Conservation (phyloP, 2,888 invertebrate genomes). For the Trachelus troglodyta region DNA sequence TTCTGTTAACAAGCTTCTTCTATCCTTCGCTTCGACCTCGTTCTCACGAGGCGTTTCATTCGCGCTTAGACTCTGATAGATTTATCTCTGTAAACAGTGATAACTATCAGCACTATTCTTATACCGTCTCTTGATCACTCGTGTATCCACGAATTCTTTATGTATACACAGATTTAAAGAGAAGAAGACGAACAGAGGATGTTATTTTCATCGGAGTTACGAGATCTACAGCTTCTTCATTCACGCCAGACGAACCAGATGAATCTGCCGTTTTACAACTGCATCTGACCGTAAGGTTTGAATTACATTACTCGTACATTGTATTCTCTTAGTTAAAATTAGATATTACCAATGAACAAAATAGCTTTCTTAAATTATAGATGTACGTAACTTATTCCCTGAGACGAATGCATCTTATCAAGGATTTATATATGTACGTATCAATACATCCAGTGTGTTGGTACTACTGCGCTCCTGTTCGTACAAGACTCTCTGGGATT, state of each 20-base stretch:
- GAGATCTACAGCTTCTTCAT: background rate
- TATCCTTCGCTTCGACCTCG: background rate
- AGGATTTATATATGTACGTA: background rate
- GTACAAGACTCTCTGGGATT: background rate
- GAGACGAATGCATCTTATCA: background rate
- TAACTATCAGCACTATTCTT: background rate
- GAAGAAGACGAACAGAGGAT: background rate
- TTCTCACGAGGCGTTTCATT: background rate
- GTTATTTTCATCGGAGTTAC: background rate
- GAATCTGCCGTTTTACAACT: background rate
- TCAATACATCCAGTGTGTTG: background rate
- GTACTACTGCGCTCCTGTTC: background rate
- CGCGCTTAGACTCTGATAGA: background rate
- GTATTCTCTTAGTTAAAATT: background rate
- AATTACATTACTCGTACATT: too few species aligned
- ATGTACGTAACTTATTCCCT: background rate
- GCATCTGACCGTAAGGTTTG: background rate
- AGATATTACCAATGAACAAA: background rate
- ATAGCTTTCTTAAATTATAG: background rate
- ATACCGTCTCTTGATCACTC: background rate
- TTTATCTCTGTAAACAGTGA: background rate
- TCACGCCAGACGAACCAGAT: background rate
- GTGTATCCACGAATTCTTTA: background rate
- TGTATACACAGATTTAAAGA: background rate
- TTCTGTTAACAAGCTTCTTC: slow-evolving; percentile 15